Evolutionary conservation across 2,113 vertebrate genomes (phyloP).

Genomic region (Scomber scombrus): DNA sequence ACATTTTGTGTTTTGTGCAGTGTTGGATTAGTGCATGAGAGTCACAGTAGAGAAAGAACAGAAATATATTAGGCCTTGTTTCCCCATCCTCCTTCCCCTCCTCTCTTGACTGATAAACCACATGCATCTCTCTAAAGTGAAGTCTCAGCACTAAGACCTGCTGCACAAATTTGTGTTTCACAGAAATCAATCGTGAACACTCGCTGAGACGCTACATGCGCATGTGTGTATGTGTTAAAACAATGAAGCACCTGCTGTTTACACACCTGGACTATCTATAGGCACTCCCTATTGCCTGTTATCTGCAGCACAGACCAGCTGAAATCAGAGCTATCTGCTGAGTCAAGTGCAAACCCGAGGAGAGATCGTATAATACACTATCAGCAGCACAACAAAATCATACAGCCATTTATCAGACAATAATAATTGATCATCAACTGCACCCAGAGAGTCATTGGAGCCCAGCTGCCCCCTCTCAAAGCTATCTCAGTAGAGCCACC

Average conservation of each 20-base stretch:
- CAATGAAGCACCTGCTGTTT: constrained; percentile 71
- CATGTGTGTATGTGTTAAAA: constrained; percentile 29
- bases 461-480: too few relatives aligned
- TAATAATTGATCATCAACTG: too few relatives aligned
- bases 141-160: constrained; percentile 81
- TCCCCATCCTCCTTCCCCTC: neutral
- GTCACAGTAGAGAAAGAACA: constrained; percentile 18
- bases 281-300: constrained; percentile 62
- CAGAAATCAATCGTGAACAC: constrained; percentile 73
- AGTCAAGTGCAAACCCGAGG: constrained; percentile 61
- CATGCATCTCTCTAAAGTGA: constrained; percentile 70
- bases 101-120: constrained; percentile 71
- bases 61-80: constrained; percentile 34
- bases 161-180: constrained; percentile 69
- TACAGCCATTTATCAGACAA: constrained; percentile 12
- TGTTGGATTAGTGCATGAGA: constrained; percentile 42
- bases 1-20: constrained; percentile 42
- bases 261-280: constrained; percentile 74
- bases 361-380: constrained; percentile 47
- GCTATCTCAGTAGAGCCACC: too few relatives aligned
- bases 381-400: constrained; percentile 51
- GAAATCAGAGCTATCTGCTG: constrained; percentile 72
- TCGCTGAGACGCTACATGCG: neutral
- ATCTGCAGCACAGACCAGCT: constrained; percentile 63
- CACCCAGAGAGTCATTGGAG: too few relatives aligned